Base-by-base conservation (phyloP, 2,797 vertebrate genomes). In the Sparus aurata region DNA sequence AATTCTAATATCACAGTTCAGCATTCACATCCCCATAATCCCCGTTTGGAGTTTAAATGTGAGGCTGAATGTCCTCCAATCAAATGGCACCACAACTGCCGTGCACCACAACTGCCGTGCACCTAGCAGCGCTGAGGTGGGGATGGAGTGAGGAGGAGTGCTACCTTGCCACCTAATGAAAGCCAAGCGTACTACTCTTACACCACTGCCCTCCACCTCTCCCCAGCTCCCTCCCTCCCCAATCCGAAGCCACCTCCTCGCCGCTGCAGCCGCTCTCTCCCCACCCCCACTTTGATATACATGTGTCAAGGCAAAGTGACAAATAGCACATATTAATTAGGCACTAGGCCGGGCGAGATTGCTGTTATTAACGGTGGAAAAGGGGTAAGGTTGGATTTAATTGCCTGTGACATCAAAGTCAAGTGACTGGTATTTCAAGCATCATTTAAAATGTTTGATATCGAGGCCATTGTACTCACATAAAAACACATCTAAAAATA, bases 241-340 rank as follows among this genome's bases (percentile, higher is more conserved):
- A 20, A 25, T 60, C 75, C 18, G 1, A 79, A 85, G 59, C 83
- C 80, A 74, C 89, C 82, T 84, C 84, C 88, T 85, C 89, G 75
- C 86, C 81, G 73, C 82, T 87, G 62, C 82, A 89, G 86, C 86
- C 89, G 23, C 84, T 87, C 84, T 86, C 84, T 90, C 78, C 85
- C 90, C 86, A 85, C 92, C 95, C 96, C 95, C 95, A 95, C 93
- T 96, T 97, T 98, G 97, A 98, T 97, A 97, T 97, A 97, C 97
- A 98, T 96, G 96, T 98, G 98, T 98, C 98, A 98, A 97, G 96
- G 96, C 96, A 97, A 96, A 95, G 97, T 98, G 97, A 99, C 97
- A 99, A 99, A 98, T 99, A 97, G 97, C 97, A 98, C 97, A 97
- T 98, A 99, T 99, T 99, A 99, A 99, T 99, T 98, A 99, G 98